phyloP scores from a whole-genome alignment of 2,888 invertebrate genomes.

The Drosophila dives region DNA sequence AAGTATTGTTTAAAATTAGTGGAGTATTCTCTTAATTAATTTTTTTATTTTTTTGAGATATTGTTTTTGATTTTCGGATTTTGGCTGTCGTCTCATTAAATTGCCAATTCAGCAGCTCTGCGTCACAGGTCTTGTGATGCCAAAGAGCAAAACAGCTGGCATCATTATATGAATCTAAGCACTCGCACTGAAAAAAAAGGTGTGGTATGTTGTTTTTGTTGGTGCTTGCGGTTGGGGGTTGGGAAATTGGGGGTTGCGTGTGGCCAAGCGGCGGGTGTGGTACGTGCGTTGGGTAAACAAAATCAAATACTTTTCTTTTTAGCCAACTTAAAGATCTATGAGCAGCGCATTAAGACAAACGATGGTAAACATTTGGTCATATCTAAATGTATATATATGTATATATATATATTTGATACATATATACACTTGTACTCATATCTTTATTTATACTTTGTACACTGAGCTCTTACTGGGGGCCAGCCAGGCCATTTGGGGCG shows the following conservation, averaged over 20 bases:
- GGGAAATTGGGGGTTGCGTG: neutral
- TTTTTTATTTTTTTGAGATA: neutral
- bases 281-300: conserved; percentile 58
- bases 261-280: conserved; percentile 10
- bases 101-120: conserved; percentile 38
- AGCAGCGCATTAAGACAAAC: conserved; percentile 22
- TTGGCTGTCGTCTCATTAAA: conserved; percentile 42
- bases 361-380: conserved; percentile 21
- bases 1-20: neutral
- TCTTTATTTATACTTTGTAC: conserved; percentile 14
- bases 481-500: conserved; percentile 37
- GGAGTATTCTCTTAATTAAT: neutral
- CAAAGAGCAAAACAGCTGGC: neutral
- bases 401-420: neutral
- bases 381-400: conserved; percentile 7
- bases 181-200: conserved; percentile 18
- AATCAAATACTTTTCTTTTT: conserved; percentile 35
- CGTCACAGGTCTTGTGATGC: conserved; percentile 26
- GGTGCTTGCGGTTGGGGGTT: neutral
- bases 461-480: neutral
- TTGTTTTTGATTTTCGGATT: neutral
- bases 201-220: neutral
- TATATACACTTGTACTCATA: conserved; percentile 1
- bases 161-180: conserved; percentile 21
- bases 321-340: conserved; percentile 15